Base-by-base conservation (phyloP, 2,888 invertebrate genomes). In the Mylabris sibirica region DNA sequence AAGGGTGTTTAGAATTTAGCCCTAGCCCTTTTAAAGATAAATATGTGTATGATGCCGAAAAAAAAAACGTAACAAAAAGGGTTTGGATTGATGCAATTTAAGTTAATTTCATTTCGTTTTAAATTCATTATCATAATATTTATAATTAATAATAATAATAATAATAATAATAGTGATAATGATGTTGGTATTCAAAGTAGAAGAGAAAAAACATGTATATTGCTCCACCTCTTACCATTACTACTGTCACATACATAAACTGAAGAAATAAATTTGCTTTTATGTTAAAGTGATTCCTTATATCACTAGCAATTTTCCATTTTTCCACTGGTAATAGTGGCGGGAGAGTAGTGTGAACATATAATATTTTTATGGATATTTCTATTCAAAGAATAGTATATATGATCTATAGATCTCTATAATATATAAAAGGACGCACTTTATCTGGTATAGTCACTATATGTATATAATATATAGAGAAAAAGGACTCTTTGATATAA, bases 361-460 rank as follows among this genome's bases (percentile, higher is more conserved):
- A 77, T 81, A 82, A 78, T 81, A 82, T 79, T 82, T 83, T 82
- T 83, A 83, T 82, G 78, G 82, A 78, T 79, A 79, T 81, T 81
- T 80, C 76, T 80, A 77, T 78, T 77, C 77, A 80, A 80, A 81
- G 79, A 80, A 80, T 79, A 57, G 77, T 76, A n/a, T n/a, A n/a
- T n/a, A 80, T 83, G 82, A 83, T 83, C 83, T 83, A 82, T 83
- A 82, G 81, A 83, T 83, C 80, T 82, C 82, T 82, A 83, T 84
- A 82, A 83, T 81, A 81, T 82, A 83, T 83, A 82, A 82, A 80
- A 80, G 79, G 57, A 57, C 71, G 78, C 77, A 79, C 80, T 83
- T 83, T 83, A 83, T 83, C 83, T 24, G 82, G n/a, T 78, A 68
- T 72, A 74, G 78, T 78, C 78, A 77, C 77, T 76, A 75, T 78